Base-by-base conservation (phyloP, 2,113 vertebrate genomes). In the Antennarius striatus region DNA sequence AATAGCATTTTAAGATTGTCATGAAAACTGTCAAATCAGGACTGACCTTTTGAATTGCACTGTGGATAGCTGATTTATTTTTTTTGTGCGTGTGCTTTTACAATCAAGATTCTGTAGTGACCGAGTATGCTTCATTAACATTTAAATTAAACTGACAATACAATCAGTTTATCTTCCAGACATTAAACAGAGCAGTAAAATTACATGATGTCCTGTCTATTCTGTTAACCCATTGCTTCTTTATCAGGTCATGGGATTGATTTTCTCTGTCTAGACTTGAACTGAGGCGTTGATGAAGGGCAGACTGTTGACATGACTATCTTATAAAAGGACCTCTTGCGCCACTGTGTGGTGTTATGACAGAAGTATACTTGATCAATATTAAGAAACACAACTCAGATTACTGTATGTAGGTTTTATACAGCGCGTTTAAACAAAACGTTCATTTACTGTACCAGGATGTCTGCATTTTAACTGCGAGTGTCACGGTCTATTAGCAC, bases 301-400 rank as follows among this genome's bases (percentile, higher is more conserved):
- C 5, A 5, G 6, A 14, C 7, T 9, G 10, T 12, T 39, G 39
- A n/a, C 11, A 10, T 17, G 4, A 47, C 13, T 10, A 11, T 17
- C 5, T 53, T 6, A 60, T 32, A 51, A 22, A 29, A 39, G 3
- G 56, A 71, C 36, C 45, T 79, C 6, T 8, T 32, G 49, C 82
- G 17, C 84, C 82, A 82, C 63, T 86, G 68, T 61, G 84, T 73
- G 90, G 83, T 40, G 2, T 15, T 13, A 6, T 1, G 48, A 14
- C 6, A 74, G 28, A 78, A 28, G 6, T 45, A 4, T 36, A 56
- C 50, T 40, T 11, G 5, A 16, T 1, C 2, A 45, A 16, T 5
- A 29, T 13, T 0, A 63, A 57, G 3, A 55, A 13, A 52, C 1
- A 63, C 55, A 8, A 54, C 2, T 9, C 4, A 48, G 1, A 5